Base-by-base conservation (phyloP, 2,113 vertebrate species). In the Eonycteris spelaea region DNA sequence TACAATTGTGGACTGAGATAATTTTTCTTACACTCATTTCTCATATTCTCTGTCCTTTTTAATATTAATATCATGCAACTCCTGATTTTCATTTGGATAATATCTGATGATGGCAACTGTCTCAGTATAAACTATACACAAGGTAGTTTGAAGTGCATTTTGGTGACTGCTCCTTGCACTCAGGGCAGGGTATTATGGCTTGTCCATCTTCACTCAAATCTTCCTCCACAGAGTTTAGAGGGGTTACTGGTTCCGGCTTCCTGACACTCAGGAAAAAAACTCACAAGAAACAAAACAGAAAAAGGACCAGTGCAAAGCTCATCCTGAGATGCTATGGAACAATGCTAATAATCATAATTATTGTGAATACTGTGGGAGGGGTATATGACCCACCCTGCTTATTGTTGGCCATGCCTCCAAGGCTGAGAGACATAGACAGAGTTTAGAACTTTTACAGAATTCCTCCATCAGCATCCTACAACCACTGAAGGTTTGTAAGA, bases 11-110 rank as follows among this genome's bases (percentile, higher is more conserved):
- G 78, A 89, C 59, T 73, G 65, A 90, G 97, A 65, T 98, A 86
- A 87, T 95, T 96, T 97, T 97, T 97, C 95, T 96, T 96, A 83
- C 90, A 78, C 40, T 96, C 55, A 86, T 98, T 97, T 97, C n/a
- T 92, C 70, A 92, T 96, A 97, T 97, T 97, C 55, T 96, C 57
- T 96, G 65, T 43, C 74, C 40, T 68, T 97, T 97, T 97, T 96
- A 97, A 98, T 97, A 95, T 96, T 97, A 97, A 94, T 97, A 65
- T 40, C 40, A 97, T 87, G 95, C 90, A 82, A 26, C 45, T 97
- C 45, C 45, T 97, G 40, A 96, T 96, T 98, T 97, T 97, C 61
- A 84, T 85, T 93, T 90, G 87, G 74, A 89, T 77, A 79, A 93
- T 97, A 65, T 95, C 86, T 96, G 53, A 75, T 91, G 82, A 97